These are phyloP conservation scores for Perca schrenkii DNA, from an alignment of 2,113 vertebrate genomes.

Conservation along the genomic window DNA sequence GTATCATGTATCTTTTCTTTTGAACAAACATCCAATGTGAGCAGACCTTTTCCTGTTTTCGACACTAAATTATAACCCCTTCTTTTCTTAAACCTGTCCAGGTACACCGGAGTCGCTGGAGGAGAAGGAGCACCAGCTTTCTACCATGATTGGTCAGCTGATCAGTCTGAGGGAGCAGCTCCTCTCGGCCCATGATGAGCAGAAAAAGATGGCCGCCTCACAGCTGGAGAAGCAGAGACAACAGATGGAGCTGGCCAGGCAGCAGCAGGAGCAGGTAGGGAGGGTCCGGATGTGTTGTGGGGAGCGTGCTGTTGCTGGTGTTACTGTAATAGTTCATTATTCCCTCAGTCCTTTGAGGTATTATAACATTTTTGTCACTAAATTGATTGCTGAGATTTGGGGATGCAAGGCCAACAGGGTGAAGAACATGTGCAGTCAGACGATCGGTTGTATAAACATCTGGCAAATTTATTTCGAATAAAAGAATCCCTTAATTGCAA, in stretches of 20 bases:
- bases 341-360: not conserved
- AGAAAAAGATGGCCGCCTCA: conserved; percentile 96
- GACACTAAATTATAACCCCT: not conserved
- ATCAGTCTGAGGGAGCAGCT: conserved; percentile 97
- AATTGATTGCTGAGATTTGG: not conserved
- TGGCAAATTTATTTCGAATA: not conserved
- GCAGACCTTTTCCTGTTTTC: not conserved
- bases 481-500: not conserved
- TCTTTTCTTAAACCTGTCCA: not conserved
- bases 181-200: conserved; percentile 93
- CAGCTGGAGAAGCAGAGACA: conserved; percentile 97
- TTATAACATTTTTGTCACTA: not conserved
- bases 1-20: not conserved
- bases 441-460: not conserved
- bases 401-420: not conserved
- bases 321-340: not conserved
- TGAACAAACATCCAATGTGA: not conserved
- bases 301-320: not conserved
- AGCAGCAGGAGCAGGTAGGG: conserved; percentile 95
- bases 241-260: conserved; percentile 96
- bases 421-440: not conserved
- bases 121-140: conserved; percentile 95
- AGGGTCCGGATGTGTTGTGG: conserved; percentile 29
- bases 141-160: conserved; percentile 95
- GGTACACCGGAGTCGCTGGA: conserved; percentile 94